Base-by-base conservation (phyloP, 2,113 vertebrate genomes). In the Lophura nycthemera region DNA sequence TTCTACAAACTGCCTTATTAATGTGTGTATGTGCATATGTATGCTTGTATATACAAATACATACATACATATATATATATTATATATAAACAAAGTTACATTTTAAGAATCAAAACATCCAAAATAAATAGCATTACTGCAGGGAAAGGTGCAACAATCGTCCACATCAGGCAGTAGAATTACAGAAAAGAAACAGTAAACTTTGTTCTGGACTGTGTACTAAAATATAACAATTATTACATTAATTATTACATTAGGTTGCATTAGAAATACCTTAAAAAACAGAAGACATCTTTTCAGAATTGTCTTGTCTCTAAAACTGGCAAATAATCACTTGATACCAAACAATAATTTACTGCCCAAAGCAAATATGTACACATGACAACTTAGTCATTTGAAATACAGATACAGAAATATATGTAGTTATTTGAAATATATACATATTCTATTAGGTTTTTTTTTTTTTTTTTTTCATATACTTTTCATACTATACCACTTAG, bases 21-120 rank as follows among this genome's bases (percentile, higher is more conserved):
- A 63, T 30, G 8, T 22, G 4, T 48, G 3, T 5, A 14, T 21
- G 25, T 38, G 15, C 3, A 4, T 22, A 4, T 32, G 10, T 13
- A 15, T 7, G 12, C 32, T 50, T 50, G 48, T 12, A n/a, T 13
- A 17, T 29, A 4, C 4, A 12, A 10, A 8, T 3, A 19, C 6
- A 13, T 22, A 4, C 1, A 22, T 13, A 19, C 6, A 13, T 22
- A 4, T 1, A 22, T 13, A 27, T 2, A 14, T 13, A 12, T 5
- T 17, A 4, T 2, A 0, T 32, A 17, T 25, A 16, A 70, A 56
- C 11, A 24, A 69, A 74, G n/a, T 14, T 2, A 2, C 11, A 40
- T n/a, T 82, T 88, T 63, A 75, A 83, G 24, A 86, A 72, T n/a
- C 21, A 70, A 86, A 83, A 32, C 52, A 83, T 34, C 25, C 38